A percentile compares a stretch with the other conserved stretches of the same genome.
phyloP scores from a whole-genome alignment of 2,888 invertebrate genomes.

The Hoplodrina ambigua region DNA sequence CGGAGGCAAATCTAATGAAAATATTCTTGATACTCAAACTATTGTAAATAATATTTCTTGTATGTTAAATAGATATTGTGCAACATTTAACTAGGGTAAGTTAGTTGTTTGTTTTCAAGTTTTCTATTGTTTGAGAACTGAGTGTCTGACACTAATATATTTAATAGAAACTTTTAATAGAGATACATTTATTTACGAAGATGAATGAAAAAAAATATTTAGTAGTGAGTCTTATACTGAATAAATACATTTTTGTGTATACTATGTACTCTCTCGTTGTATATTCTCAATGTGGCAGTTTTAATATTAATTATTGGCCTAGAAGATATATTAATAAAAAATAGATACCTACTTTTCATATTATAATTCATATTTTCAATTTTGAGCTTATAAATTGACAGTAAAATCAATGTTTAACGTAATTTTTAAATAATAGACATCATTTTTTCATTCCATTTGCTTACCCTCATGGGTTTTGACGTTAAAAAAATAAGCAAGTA shows the following conservation, averaged over 20 bases:
- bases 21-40: constrained; percentile 88
- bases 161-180: not conserved
- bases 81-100: constrained; percentile 64
- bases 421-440: constrained; percentile 22
- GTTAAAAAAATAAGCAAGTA: constrained; percentile 24
- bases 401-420: constrained; percentile 31
- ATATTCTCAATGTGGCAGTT: constrained; percentile 30
- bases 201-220: constrained; percentile 14
- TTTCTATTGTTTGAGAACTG: constrained; percentile 61
- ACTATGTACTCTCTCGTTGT: constrained; percentile 11
- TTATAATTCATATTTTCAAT: constrained; percentile 25
- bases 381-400: constrained; percentile 49
- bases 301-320: constrained; percentile 28
- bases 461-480: constrained; percentile 22
- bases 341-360: constrained; percentile 8
- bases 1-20: constrained; percentile 70
- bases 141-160: constrained; percentile 26
- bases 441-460: constrained; percentile 33
- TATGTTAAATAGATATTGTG: constrained; percentile 70
- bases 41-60: constrained; percentile 85
- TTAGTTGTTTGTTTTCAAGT: constrained; percentile 47
- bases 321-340: constrained; percentile 17
- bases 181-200: constrained; percentile 15
- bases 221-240: constrained; percentile 23
- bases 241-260: constrained; percentile 31